Percentiles rank a stretch among this genome's conserved stretches.
These are phyloP conservation scores for Drosophila limbata DNA, from an alignment of 2,888 invertebrate species.

Conservation along the genomic window DNA sequence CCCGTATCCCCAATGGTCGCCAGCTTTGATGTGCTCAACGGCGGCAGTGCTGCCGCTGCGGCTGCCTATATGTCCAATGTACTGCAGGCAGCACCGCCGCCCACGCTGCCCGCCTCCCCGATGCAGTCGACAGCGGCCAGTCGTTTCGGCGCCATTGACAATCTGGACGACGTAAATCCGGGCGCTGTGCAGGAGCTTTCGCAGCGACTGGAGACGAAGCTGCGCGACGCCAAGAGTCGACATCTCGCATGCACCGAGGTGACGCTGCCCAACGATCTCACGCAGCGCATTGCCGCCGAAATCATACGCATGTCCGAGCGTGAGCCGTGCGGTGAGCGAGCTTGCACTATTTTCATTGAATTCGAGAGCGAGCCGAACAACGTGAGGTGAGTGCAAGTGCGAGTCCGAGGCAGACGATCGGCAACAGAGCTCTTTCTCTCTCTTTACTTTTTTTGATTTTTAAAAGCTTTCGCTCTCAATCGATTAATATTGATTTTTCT, in stretches of 20 bases:
- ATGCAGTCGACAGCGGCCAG: constrained; percentile 67
- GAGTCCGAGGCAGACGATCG: constrained; percentile 35
- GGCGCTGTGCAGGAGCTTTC: constrained; percentile 88
- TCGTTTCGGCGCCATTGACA: constrained; percentile 65
- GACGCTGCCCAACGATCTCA: constrained; percentile 92
- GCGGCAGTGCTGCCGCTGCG: constrained; percentile 50
- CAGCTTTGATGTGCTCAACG: constrained; percentile 55
- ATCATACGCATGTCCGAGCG: constrained; percentile 93
- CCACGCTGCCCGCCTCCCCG: constrained; percentile 66
- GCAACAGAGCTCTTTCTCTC: not conserved
- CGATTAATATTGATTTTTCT: not conserved
- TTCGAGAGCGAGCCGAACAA: constrained; percentile 90
- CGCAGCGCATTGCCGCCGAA: constrained; percentile 91
- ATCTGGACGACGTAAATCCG: constrained; percentile 79
- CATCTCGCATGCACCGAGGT: constrained; percentile 94
- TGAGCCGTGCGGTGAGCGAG: constrained; percentile 95
- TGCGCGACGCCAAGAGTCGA: constrained; percentile 92
- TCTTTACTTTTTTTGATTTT: not conserved
- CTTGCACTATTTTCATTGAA: constrained; percentile 93
- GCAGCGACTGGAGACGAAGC: constrained; percentile 91
- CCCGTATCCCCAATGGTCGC: constrained; percentile 53
- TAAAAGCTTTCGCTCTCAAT: not conserved
- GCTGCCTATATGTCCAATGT: constrained; percentile 62
- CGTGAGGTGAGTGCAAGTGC: constrained; percentile 85
- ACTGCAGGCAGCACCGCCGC: constrained; percentile 44